Base-by-base conservation (phyloP, 2,797 vertebrate species). In the Taeniopygia guttata region DNA sequence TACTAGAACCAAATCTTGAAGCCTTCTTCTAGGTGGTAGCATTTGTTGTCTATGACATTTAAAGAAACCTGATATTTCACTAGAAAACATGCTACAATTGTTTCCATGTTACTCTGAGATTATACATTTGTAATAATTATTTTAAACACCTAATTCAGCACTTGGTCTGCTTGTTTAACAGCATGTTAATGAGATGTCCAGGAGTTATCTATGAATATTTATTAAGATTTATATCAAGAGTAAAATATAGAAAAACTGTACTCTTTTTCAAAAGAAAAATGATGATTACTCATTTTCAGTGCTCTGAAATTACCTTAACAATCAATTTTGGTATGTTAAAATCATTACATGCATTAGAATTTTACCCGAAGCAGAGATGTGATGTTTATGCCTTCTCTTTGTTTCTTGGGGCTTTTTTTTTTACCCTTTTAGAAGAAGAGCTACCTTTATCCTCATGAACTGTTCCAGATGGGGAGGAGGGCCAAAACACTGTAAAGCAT, bases 101-200 rank as follows among this genome's bases (percentile, higher is more conserved):
- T 89, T 95, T 96, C 60, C 45, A 20, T 81, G 51, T 72, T 93
- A 49, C 26, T 72, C 18, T 79, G 81, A 77, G 59, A 95, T 76
- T 73, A 73, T 83, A 74, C 2, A 77, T 91, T 89, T 77, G 83
- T 77, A 87, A 78, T 68, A 93, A 95, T 95, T 88, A 91, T 87
- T 94, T 96, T 84, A 91, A 91, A 56, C 36, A 83, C 55, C 34
- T 89, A 64, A 73, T 92, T 93, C 56, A 73, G 52, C 25, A 46
- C 64, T 91, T 73, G 48, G 90, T 94, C 40, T 94, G 20, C 84
- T 95, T 96, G 73, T 96, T 95, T 91, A 97, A 56, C 43, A 92
- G 59, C 67, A 95, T 87, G 83, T 55, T 95, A 96, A 93, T 93
- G 78, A 96, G 42, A 13, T 95, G 21, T 95, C 87, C 84, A 84